Conservation (phyloP, 2,888 invertebrate species). For the Stratiomys singularior region DNA sequence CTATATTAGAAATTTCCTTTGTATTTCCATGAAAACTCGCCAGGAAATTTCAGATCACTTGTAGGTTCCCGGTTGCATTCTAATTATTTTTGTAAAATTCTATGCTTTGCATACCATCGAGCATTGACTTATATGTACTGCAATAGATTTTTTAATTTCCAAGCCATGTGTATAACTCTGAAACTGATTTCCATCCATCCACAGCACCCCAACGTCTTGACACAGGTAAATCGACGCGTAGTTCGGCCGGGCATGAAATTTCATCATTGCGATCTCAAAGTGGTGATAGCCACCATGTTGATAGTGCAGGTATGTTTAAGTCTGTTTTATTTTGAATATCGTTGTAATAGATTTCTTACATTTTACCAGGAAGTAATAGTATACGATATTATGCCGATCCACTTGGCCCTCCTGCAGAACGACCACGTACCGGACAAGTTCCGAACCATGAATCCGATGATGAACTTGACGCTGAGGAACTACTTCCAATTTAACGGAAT, state of each 20-base stretch:
- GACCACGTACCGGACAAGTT: constrained; percentile 64
- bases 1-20: too few relatives aligned
- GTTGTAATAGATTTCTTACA: background rate
- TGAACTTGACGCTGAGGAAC: constrained; percentile 63
- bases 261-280: constrained; percentile 20
- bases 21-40: too few relatives aligned
- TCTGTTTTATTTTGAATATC: background rate
- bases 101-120: too few relatives aligned
- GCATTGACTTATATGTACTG: too few relatives aligned
- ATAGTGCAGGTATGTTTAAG: constrained; percentile 29
- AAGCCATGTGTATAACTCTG: too few relatives aligned
- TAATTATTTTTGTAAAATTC: too few relatives aligned
- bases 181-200: background rate
- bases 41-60: too few relatives aligned
- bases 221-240: constrained; percentile 33
- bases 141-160: too few relatives aligned
- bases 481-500: constrained; percentile 59
- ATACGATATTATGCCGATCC: constrained; percentile 60
- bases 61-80: too few relatives aligned
- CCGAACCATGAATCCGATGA: constrained; percentile 61
- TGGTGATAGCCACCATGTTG: constrained; percentile 17
- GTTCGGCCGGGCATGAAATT: constrained; percentile 29
- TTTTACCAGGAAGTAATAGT: constrained; percentile 14
- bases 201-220: constrained; percentile 38
- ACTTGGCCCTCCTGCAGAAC: constrained; percentile 63